Base-by-base conservation (phyloP, 2,888 invertebrate genomes). In the Tridacna crocea region DNA sequence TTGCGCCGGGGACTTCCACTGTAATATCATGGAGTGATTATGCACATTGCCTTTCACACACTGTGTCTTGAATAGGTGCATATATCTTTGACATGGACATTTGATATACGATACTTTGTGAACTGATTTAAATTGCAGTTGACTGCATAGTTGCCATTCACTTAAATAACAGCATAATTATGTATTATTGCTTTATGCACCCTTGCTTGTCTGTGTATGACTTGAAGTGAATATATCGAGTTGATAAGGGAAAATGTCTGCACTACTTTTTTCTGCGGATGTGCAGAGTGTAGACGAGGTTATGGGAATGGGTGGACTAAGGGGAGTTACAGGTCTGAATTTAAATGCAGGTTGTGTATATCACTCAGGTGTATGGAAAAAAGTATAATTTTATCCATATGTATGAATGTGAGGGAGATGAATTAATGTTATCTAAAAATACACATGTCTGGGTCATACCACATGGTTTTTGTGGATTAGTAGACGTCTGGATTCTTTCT, bases 21-120 rank as follows among this genome's bases (percentile, higher is more conserved):
- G 72, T 76, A 84, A 84, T 73, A 82, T 81, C 84, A 84, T 84
- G 84, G 84, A 82, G 84, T 77, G 74, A 81, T 83, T 83, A 83
- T 83, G 83, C 83, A 76, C 76, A 79, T 55, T 74, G 77, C 74
- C 61, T 79, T 77, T 82, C 70, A 80, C 65, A 73, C 78, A 78
- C 46, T 63, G 74, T 70, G 55, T 75, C 78, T 79, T 63, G 26
- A 65, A 72, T 75, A 83, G 79, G 77, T 83, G 77, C 77, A 79
- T 80, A 80, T 60, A 78, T 63, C 78, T 63, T 36, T 66, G 26
- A 51, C 65, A 78, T 63, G 73, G 78, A 78, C 73, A 78, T 55
- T 72, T 27, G 78, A 72, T 78, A 78, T 55, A 26, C 63, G 72
- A 47, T 72, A 78, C 55, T 72, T 78, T 78, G 72, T 78, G 63